Evolutionary conservation across 2,797 vertebrate species (phyloP).

Genomic region (Sebastes hubbsi): DNA sequence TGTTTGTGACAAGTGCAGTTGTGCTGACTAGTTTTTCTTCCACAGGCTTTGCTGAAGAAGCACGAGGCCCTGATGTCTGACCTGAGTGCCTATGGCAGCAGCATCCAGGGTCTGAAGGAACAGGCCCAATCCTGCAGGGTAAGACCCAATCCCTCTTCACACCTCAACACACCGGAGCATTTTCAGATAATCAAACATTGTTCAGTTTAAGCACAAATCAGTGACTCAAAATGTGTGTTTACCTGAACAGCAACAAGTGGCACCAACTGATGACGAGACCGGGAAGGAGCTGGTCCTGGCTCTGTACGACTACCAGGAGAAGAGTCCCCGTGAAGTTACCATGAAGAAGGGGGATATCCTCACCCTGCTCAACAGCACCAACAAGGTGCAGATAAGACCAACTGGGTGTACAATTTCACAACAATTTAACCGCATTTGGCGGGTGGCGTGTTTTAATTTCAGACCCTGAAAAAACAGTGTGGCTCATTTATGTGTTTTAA

Average conservation of each 20-base stretch:
- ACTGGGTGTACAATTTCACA: neutral
- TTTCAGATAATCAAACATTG: neutral
- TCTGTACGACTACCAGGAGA: slow-evolving; percentile 98
- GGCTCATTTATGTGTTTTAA: too few relatives aligned
- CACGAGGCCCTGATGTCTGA: slow-evolving; percentile 99
- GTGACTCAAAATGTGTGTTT: neutral
- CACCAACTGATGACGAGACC: slow-evolving; percentile 98
- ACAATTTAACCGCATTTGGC: too few relatives aligned
- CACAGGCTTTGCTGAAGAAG: slow-evolving; percentile 97
- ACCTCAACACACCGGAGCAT: neutral
- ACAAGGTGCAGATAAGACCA: slow-evolving; percentile 85
- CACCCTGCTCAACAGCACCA: slow-evolving; percentile 97
- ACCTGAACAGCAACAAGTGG: slow-evolving; percentile 94
- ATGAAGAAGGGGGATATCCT: slow-evolving; percentile 99
- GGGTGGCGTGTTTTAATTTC: too few relatives aligned
- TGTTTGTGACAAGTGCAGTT: neutral
- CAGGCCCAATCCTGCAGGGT: slow-evolving; percentile 97
- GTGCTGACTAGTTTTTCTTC: slow-evolving; percentile 11
- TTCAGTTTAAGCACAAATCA: neutral
- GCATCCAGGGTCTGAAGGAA: slow-evolving; percentile 92
- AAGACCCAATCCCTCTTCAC: slow-evolving; percentile 35
- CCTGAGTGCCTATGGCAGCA: slow-evolving; percentile 96
- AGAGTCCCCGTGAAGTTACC: slow-evolving; percentile 97
- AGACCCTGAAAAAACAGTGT: too few relatives aligned
- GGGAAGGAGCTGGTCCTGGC: slow-evolving; percentile 97